phyloP scores from a whole-genome alignment of 2,888 invertebrate species.

The Tinea pellionella region DNA sequence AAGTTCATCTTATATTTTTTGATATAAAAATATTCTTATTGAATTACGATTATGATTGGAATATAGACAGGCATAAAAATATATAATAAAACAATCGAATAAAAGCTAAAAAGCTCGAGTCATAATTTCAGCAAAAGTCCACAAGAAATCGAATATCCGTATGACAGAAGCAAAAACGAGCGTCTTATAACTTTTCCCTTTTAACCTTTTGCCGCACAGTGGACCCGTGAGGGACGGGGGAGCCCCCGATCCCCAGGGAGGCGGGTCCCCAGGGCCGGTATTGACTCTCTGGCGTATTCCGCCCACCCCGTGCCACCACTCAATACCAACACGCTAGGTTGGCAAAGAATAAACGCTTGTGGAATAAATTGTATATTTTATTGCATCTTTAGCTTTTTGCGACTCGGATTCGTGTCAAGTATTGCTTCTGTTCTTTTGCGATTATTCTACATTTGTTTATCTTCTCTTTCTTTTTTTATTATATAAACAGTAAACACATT shows the following conservation, averaged over 20 bases:
- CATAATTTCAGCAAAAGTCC: not conserved
- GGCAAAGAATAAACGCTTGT: slow-evolving; percentile 9
- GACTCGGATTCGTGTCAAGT: not conserved
- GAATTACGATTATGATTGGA: too few species aligned
- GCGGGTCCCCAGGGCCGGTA: slow-evolving; percentile 67
- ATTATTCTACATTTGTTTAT: not conserved
- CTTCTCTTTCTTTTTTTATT: not conserved
- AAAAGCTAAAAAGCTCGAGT: not conserved
- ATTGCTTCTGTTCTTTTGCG: not conserved
- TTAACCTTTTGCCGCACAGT: slow-evolving; percentile 57
- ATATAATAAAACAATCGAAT: not conserved
- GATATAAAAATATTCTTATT: too few species aligned
- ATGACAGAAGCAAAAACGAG: slow-evolving; percentile 8
- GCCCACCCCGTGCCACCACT: slow-evolving; percentile 54
- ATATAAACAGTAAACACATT: too few species aligned
- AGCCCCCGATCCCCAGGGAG: slow-evolving; percentile 51
- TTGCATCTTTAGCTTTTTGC: slow-evolving; percentile 1
- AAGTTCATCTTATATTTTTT: too few species aligned
- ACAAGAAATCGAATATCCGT: slow-evolving; percentile 10
- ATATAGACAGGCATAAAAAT: too few species aligned
- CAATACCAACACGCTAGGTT: slow-evolving; percentile 33
- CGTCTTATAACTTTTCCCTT: slow-evolving; percentile 69
- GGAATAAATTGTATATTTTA: slow-evolving; percentile 6
- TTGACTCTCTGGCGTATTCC: slow-evolving; percentile 45
- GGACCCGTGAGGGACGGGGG: slow-evolving; percentile 22